Percentiles rank a stretch among this genome's conserved stretches.
These are phyloP conservation scores for Zaprionus davidi DNA, from an alignment of 1,140 invertebrate genomes.

Conservation along the genomic window DNA sequence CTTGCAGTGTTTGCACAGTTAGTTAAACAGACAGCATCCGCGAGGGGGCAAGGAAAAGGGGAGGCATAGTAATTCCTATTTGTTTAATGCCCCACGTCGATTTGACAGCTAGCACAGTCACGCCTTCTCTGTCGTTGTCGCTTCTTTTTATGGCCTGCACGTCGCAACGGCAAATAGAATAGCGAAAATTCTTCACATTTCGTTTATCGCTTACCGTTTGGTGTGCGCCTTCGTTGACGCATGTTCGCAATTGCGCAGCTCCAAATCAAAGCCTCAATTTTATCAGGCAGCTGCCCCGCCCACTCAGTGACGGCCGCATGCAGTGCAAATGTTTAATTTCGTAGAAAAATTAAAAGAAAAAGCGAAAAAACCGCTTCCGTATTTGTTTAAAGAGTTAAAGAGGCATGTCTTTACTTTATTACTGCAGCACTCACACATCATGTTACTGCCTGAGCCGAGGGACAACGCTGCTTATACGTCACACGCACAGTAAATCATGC, in stretches of 20 bases:
- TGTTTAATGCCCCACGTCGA: slow-evolving; percentile 63
- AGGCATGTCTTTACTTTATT: background rate
- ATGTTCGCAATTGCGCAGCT: slow-evolving; percentile 61
- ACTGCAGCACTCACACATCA: slow-evolving; percentile 2
- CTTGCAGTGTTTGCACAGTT: slow-evolving; percentile 70
- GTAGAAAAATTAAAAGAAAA: background rate
- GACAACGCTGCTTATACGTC: slow-evolving; percentile 36
- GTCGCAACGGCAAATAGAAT: slow-evolving; percentile 70
- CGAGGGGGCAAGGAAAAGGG: background rate
- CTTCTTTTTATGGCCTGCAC: slow-evolving; percentile 49
- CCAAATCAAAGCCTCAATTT: slow-evolving; percentile 53
- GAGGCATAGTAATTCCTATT: slow-evolving; percentile 58
- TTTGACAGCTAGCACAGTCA: slow-evolving; percentile 60
- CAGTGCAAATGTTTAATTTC: slow-evolving; percentile 6
- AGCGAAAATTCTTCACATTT: slow-evolving; percentile 54
- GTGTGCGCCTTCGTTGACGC: slow-evolving; percentile 3
- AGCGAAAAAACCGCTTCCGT: background rate
- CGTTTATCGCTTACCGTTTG: slow-evolving; percentile 6
- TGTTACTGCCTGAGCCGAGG: background rate
- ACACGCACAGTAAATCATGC: slow-evolving; percentile 43
- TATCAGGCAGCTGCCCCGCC: slow-evolving; percentile 26
- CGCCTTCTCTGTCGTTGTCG: slow-evolving; percentile 35
- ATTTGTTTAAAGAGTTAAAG: slow-evolving; percentile 3
- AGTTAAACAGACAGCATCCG: slow-evolving; percentile 61
- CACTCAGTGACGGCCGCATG: background rate